Evolutionary conservation across 2,797 vertebrate genomes (phyloP).

Genomic region (Carduelis carduelis): DNA sequence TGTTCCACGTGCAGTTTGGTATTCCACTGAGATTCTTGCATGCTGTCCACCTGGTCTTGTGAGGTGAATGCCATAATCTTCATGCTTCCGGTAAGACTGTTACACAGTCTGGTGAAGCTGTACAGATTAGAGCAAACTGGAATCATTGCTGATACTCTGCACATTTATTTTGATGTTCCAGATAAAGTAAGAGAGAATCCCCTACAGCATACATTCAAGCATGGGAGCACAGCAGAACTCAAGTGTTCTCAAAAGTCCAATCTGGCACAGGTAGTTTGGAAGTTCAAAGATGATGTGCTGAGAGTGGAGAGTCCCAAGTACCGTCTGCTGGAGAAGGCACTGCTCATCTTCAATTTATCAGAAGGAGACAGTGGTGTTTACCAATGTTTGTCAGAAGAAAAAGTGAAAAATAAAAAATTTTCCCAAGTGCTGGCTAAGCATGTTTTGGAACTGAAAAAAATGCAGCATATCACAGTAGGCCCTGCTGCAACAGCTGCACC

Average conservation of each 20-base stretch:
- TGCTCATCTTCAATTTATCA: conserved; percentile 91
- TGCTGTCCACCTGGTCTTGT: background rate
- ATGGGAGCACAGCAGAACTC: conserved; percentile 88
- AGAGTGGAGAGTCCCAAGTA: conserved; percentile 85
- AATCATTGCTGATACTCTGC: conserved; percentile 70
- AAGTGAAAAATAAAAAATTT: conserved; percentile 82
- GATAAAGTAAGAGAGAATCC: conserved; percentile 77
- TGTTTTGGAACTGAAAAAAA: conserved; percentile 79
- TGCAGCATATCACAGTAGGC: conserved; percentile 2
- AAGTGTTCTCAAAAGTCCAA: conserved; percentile 88
- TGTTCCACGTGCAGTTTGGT: background rate
- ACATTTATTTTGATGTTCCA: conserved; percentile 81
- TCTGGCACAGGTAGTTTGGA: conserved; percentile 89
- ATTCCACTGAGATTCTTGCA: background rate
- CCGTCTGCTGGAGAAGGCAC: conserved; percentile 81
- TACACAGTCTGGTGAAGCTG: conserved; percentile 10
- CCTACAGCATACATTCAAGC: conserved; percentile 82
- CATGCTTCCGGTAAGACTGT: background rate
- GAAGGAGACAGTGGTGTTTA: conserved; percentile 88
- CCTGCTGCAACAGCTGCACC: background rate
- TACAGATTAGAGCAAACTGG: background rate
- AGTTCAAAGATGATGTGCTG: conserved; percentile 79
- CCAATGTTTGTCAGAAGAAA: conserved; percentile 89
- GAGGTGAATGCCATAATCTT: background rate
- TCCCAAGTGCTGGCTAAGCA: conserved; percentile 84